Percentiles rank a stretch among this genome's conserved stretches.
Evolutionary conservation across 1,140 invertebrate species (phyloP).

Genomic region (Drosophila guanche): DNA sequence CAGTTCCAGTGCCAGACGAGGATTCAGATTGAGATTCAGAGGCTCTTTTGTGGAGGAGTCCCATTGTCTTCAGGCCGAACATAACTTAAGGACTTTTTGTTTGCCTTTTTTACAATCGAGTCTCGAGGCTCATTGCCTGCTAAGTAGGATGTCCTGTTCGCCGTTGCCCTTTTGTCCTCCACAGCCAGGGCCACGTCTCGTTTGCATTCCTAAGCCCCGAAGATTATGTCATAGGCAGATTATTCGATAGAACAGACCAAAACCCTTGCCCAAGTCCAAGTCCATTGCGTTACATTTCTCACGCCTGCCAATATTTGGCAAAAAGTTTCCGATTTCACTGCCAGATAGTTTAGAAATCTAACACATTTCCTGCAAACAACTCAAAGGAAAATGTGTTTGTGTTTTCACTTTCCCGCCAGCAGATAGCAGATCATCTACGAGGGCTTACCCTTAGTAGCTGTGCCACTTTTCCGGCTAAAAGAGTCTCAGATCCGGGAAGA

Average conservation of each 20-base stretch:
- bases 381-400: constrained; percentile 55
- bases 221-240: constrained; percentile 78
- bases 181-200: constrained; percentile 54
- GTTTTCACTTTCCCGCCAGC: constrained; percentile 51
- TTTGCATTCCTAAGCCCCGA: constrained; percentile 67
- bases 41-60: constrained; percentile 42
- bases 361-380: constrained; percentile 69
- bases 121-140: constrained; percentile 25
- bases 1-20: constrained; percentile 2
- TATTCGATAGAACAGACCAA: constrained; percentile 44
- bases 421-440: constrained; percentile 45
- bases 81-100: constrained; percentile 84
- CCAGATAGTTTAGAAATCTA: constrained; percentile 53
- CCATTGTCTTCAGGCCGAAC: constrained; percentile 63
- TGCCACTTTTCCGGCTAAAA: constrained; percentile 57
- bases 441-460: constrained; percentile 3
- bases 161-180: constrained; percentile 36
- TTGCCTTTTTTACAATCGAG: constrained; percentile 79
- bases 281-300: constrained; percentile 73
- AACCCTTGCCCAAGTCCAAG: constrained; percentile 13
- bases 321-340: constrained; percentile 67
- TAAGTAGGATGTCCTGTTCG: constrained; percentile 79
- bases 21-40: constrained; percentile 25
- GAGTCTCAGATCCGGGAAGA: constrained; percentile 35
- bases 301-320: constrained; percentile 48